A percentile compares a stretch with the other conserved stretches of the same genome.
Conservation (phyloP, 2,888 invertebrate species). For the Chloroclystis v-ata region DNA sequence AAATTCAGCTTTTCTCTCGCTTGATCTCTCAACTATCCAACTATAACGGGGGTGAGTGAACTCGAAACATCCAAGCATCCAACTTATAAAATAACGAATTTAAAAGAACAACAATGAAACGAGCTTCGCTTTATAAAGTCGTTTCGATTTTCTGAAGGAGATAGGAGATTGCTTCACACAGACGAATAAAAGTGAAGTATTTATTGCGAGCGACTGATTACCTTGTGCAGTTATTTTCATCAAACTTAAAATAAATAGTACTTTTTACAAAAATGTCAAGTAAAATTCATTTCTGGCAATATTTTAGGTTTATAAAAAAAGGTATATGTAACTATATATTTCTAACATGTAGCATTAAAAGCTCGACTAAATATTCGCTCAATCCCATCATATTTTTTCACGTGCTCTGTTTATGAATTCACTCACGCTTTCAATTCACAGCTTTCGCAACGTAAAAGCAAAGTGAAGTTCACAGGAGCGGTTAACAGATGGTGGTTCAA, state of each 20-base stretch:
- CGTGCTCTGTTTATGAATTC: conserved; percentile 15
- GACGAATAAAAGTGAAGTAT: conserved; percentile 8
- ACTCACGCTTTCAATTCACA: conserved; percentile 9
- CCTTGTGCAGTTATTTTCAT: neutral
- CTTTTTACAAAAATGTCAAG: too few species aligned
- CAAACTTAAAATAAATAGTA: too few species aligned
- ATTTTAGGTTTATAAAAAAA: too few species aligned
- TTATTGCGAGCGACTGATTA: conserved; percentile 5
- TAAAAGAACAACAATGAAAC: neutral
- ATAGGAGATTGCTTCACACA: neutral
- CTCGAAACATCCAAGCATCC: too few species aligned
- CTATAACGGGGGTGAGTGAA: too few species aligned
- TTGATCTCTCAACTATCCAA: too few species aligned
- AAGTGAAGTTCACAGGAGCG: neutral
- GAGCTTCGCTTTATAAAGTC: neutral
- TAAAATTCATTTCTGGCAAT: too few species aligned
- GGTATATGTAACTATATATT: too few species aligned
- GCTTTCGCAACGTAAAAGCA: conserved; percentile 8
- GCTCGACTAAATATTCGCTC: neutral
- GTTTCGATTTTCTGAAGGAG: neutral
- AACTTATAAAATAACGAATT: neutral
- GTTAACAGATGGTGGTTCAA: neutral
- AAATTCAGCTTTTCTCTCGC: too few species aligned
- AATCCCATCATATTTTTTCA: conserved; percentile 5
- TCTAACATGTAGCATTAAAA: too few species aligned